Evolutionary conservation across 2,888 invertebrate genomes (phyloP).

Genomic region (Metalampra italica): DNA sequence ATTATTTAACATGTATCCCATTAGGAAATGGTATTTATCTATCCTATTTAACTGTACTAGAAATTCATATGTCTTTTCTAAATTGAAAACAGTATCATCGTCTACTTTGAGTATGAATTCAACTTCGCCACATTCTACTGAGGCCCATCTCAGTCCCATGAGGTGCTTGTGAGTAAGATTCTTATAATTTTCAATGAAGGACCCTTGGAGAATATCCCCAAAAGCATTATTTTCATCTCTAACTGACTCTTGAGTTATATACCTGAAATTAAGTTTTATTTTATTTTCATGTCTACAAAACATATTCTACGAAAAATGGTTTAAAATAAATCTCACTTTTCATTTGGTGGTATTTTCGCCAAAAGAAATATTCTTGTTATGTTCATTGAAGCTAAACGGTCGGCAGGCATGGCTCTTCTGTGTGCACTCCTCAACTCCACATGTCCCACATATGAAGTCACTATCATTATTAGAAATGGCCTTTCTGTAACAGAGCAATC

Average conservation of each 20-base stretch:
- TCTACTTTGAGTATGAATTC: conserved; percentile 88
- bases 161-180: conserved; percentile 90
- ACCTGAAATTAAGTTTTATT: conserved; percentile 34
- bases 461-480: conserved; percentile 69
- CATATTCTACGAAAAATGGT: too few relatives aligned
- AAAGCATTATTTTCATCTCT: conserved; percentile 80
- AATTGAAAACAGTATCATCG: conserved; percentile 87
- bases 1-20: conserved; percentile 83
- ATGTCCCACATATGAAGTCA: conserved; percentile 88
- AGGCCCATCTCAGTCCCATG: conserved; percentile 89
- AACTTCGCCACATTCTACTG: conserved; percentile 77
- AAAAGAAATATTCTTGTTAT: conserved; percentile 83
- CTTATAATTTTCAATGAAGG: conserved; percentile 86
- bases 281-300: too few relatives aligned
- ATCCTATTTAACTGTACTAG: conserved; percentile 24
- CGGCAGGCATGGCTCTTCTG: conserved; percentile 80
- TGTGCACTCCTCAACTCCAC: conserved; percentile 83
- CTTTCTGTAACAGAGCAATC: conserved; percentile 32
- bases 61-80: conserved; percentile 69
- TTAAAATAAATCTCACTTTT: conserved; percentile 44
- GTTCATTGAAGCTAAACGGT: conserved; percentile 77
- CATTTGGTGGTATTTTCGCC: conserved; percentile 75
- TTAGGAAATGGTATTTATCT: conserved; percentile 46
- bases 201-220: conserved; percentile 86
- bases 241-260: conserved; percentile 76